Base-by-base conservation (phyloP, 2,888 invertebrate species). In the Drosophila dives region DNA sequence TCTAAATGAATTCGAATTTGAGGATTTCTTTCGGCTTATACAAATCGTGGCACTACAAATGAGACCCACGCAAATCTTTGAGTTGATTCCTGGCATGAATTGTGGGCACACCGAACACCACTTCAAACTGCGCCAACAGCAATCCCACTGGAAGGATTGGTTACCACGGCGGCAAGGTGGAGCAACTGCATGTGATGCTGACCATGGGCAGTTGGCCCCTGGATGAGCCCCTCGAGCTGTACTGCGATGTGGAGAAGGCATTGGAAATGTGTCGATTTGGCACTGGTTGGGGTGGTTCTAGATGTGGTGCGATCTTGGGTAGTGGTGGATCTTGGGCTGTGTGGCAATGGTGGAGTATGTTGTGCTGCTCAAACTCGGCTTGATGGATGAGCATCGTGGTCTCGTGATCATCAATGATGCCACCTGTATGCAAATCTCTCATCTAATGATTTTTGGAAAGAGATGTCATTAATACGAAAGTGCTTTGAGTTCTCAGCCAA, bases 301-400 rank as follows among this genome's bases (percentile, higher is more conserved):
- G 94, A 68, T 94, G 97, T 59, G 97, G 97, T 2, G 94, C 95
- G n/a, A 95, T 95, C 76, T 93, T 97, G 59, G 96, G 96, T 48
- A 96, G 96, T 90, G 94, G n/a, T n/a, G n/a, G 17, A 95, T 95
- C 76, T 93, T 97, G 59, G 96, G 96, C 48, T 96, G 96, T 90
- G 94, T 97, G 54, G 97, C 97, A 3, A 93, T 97, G 96, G 97
- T 93, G 15, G 97, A 98, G 93, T 95, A 97, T 61, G 94, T 97
- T 54, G 95, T 96, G 92, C 95, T 96, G 89, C 95, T 95, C 2
- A 94, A 95, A 62, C 94, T 94, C 75, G 94, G 95, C 8, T 94
- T 94, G 86, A 94, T 94, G 78, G 94, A 94, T 77, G 7, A 36
- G 0, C 54, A 62, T 7, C 48, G 20, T 2, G 15, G 49, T 8